Percentiles rank a stretch among this genome's conserved stretches.
Evolutionary conservation across 2,797 vertebrate genomes (phyloP).

Genomic region (Rhabdophis nuchalis): DNA sequence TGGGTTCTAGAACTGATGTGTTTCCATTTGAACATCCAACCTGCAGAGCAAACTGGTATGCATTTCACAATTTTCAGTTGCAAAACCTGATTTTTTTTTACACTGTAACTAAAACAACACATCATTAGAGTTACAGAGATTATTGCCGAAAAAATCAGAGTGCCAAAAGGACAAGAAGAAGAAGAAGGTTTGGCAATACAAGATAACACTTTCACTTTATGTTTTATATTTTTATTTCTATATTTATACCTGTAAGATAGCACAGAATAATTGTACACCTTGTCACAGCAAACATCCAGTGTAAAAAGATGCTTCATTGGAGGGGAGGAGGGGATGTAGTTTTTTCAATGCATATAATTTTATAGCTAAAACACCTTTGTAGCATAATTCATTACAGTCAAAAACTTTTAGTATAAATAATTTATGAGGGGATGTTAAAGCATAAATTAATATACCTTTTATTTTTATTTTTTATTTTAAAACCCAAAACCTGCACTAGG

Average conservation of each 20-base stretch:
- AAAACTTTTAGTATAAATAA: conserved; percentile 85
- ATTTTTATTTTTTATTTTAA: conserved; percentile 65
- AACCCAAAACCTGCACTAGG: conserved; percentile 74
- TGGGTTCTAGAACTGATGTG: conserved; percentile 70
- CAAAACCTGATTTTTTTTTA: conserved; percentile 72
- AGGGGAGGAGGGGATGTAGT: conserved; percentile 34
- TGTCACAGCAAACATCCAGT: conserved; percentile 80
- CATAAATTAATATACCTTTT: conserved; percentile 86
- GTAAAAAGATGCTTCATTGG: conserved; percentile 79
- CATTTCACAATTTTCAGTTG: conserved; percentile 72
- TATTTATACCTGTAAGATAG: conserved; percentile 78
- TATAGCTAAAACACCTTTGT: conserved; percentile 79
- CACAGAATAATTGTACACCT: conserved; percentile 80
- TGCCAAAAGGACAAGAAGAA: conserved; percentile 65
- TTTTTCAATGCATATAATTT: conserved; percentile 76
- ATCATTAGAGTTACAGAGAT: conserved; percentile 74
- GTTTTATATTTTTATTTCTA: conserved; percentile 59
- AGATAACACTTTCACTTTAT: conserved; percentile 66
- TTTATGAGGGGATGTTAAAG: conserved; percentile 86
- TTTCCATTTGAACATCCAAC: conserved; percentile 71
- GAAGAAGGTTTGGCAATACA: conserved; percentile 67
- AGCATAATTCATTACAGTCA: conserved; percentile 83
- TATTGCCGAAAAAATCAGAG: conserved; percentile 68
- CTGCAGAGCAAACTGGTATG: conserved; percentile 72
- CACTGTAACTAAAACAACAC: conserved; percentile 78